These are phyloP conservation scores for Eupithecia pulchellata DNA, from an alignment of 2,888 invertebrate species.

Conservation along the genomic window DNA sequence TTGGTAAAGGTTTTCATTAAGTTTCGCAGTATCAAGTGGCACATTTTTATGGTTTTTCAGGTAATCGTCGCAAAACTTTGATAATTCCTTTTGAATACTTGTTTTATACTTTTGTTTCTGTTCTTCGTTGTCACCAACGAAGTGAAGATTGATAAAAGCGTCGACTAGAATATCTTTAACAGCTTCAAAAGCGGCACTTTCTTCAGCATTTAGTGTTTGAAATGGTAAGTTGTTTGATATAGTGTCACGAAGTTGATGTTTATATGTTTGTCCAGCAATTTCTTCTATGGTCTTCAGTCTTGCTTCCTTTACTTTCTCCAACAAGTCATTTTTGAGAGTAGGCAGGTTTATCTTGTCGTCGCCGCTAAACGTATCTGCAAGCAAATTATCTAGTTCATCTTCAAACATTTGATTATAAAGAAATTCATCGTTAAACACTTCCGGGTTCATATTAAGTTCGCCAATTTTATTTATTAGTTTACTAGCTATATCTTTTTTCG, in stretches of 20 bases:
- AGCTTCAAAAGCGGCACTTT: constrained; percentile 56
- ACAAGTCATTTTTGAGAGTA: constrained; percentile 49
- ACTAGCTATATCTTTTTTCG: constrained; percentile 53
- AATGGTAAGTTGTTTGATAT: constrained; percentile 58
- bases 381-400: constrained; percentile 57
- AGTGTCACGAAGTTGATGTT: constrained; percentile 57
- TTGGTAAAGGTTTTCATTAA: constrained; percentile 57
- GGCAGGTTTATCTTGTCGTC: constrained; percentile 44
- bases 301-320: constrained; percentile 51
- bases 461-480: constrained; percentile 57
- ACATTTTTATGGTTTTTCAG: constrained; percentile 52
- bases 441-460: constrained; percentile 61
- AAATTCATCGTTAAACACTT: constrained; percentile 57
- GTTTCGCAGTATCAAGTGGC: constrained; percentile 50
- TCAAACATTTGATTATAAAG: constrained; percentile 58
- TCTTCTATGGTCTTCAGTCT: constrained; percentile 52
- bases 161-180: constrained; percentile 66
- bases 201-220: constrained; percentile 49
- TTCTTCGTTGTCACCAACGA: constrained; percentile 49
- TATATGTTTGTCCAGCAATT: constrained; percentile 56
- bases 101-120: constrained; percentile 52
- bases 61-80: constrained; percentile 61
- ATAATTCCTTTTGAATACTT: constrained; percentile 58
- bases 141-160: constrained; percentile 65
- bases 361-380: constrained; percentile 39